phyloP scores from a whole-genome alignment of 2,113 vertebrate genomes.

The Telmatochromis brichardi region DNA sequence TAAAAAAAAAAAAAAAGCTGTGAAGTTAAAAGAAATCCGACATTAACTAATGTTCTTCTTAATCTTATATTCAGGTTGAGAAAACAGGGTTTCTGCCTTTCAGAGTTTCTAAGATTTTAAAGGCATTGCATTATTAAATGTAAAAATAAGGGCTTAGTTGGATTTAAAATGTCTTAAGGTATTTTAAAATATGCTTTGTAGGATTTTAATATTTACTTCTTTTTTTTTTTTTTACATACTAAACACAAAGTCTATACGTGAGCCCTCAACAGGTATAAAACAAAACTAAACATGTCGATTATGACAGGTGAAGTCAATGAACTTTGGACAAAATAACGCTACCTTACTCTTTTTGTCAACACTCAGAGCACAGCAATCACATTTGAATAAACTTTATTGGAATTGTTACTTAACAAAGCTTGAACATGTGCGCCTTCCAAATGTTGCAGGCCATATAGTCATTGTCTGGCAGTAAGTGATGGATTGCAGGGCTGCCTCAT shows the following conservation, averaged over 20 bases:
- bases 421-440: background rate
- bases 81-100: background rate
- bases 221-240: background rate
- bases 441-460: background rate
- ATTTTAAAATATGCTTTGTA: background rate
- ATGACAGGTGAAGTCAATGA: background rate
- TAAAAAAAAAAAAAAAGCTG: background rate
- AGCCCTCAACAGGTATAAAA: background rate
- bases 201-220: background rate
- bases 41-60: background rate
- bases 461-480: background rate
- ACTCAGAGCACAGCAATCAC: background rate
- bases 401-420: background rate
- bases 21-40: background rate
- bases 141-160: background rate
- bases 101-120: background rate
- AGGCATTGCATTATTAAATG: background rate
- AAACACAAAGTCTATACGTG: accelerated
- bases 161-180: background rate
- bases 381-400: background rate
- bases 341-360: background rate
- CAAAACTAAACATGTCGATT: background rate
- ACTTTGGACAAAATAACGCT: background rate
- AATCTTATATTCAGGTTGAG: background rate
- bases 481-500: background rate